Evolutionary conservation across 2,888 invertebrate genomes (phyloP).

Genomic region (Cheilosia variabilis): DNA sequence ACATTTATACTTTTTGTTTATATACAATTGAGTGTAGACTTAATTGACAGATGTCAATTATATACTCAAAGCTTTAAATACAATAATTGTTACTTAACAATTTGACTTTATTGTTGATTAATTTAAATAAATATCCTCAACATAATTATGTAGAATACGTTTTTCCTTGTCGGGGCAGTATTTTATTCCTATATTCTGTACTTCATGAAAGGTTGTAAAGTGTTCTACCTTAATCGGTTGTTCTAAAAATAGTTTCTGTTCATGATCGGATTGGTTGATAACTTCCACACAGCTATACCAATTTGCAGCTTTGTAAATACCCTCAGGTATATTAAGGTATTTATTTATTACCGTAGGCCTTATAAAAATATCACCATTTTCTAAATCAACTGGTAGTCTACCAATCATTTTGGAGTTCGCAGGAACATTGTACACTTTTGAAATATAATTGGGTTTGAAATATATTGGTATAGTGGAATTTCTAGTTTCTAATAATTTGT

Average conservation of each 20-base stretch:
- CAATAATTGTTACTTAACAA: too few species aligned
- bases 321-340: slow-evolving; percentile 26
- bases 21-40: too few species aligned
- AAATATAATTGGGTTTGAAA: slow-evolving; percentile 18
- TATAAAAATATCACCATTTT: slow-evolving; percentile 15
- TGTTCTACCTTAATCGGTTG: neutral
- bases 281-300: neutral
- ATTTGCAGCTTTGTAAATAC: slow-evolving; percentile 1
- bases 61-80: too few species aligned
- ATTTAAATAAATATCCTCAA: too few species aligned
- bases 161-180: neutral
- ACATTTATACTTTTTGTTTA: too few species aligned
- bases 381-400: slow-evolving; percentile 4
- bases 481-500: slow-evolving; percentile 35
- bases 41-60: too few species aligned
- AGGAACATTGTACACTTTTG: neutral
- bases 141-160: neutral
- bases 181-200: neutral
- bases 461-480: neutral
- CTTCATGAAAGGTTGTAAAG: neutral
- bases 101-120: too few species aligned
- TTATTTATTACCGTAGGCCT: neutral
- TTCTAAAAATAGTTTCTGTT: slow-evolving; percentile 7
- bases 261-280: neutral
- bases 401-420: slow-evolving; percentile 1